Conservation (phyloP, 2,113 vertebrate species). For the Cochlearius cochlearius region DNA sequence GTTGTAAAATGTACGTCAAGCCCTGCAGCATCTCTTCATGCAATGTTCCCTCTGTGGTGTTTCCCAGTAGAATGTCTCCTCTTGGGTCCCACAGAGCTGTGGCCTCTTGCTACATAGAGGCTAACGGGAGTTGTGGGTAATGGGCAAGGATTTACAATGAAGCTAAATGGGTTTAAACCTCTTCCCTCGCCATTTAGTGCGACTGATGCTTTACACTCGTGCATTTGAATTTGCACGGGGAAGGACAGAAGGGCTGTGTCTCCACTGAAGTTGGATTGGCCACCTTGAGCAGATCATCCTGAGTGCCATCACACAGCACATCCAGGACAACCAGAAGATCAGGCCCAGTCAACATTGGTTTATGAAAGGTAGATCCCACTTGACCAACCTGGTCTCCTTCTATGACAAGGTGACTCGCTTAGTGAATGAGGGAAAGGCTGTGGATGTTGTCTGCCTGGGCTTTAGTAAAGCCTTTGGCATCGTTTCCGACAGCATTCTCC, state of each 20-base stretch:
- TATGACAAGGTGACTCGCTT: no score
- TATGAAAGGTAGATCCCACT: no score
- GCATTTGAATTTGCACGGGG: background rate
- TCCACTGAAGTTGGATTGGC: background rate
- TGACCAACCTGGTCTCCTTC: no score
- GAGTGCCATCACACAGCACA: no score
- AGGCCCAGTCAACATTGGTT: no score
- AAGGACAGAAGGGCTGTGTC: background rate
- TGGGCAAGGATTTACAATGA: background rate
- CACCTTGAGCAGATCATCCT: no score
- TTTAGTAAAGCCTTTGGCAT: no score
- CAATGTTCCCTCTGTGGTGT: background rate
- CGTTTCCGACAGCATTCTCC: no score
- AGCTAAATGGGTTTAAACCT: background rate
- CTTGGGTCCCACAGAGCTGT: accelerated
- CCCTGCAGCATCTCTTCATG: background rate
- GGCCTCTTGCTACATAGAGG: background rate
- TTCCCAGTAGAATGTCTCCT: background rate
- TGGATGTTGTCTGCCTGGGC: no score
- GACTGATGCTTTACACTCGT: background rate
- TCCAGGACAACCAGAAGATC: no score
- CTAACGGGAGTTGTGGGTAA: accelerated
- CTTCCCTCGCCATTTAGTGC: accelerated
- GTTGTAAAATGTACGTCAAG: background rate
- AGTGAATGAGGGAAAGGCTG: no score